Conservation (phyloP, 2,113 vertebrate genomes). For the Microcebus griseorufus region DNA sequence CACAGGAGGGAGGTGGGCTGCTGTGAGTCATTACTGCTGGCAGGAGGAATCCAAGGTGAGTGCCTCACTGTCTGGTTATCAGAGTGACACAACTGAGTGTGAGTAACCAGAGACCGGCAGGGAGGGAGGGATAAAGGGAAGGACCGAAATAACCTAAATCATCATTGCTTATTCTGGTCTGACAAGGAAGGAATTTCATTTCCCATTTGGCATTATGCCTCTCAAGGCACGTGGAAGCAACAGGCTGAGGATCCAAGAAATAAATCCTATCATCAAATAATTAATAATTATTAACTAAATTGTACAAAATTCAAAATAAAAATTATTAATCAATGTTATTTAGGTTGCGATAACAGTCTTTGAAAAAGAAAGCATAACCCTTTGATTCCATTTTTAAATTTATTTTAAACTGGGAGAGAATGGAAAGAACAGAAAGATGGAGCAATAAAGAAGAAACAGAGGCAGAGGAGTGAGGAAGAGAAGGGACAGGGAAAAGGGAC, state of each 20-base stretch:
- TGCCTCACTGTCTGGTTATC: neutral
- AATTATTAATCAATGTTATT: neutral
- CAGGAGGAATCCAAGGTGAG: neutral
- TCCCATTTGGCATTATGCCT: neutral
- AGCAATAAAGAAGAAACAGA: neutral
- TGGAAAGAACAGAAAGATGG: neutral
- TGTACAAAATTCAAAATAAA: neutral
- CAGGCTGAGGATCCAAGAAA: neutral
- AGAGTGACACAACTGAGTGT: conserved; percentile 17
- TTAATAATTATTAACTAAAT: neutral
- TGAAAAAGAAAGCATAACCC: neutral
- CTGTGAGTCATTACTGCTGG: conserved; percentile 8
- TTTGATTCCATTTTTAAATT: neutral
- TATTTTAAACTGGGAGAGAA: neutral
- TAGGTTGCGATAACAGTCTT: neutral
- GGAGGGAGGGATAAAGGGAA: neutral
- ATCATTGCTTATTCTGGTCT: neutral
- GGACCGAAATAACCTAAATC: neutral
- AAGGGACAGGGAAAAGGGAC: neutral
- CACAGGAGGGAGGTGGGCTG: neutral
- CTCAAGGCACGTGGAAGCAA: neutral
- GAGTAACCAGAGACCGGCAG: neutral
- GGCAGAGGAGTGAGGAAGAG: neutral
- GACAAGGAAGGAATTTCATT: neutral
- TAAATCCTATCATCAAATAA: neutral